Evolutionary conservation across 1,140 invertebrate species (phyloP).

Genomic region (Cherax quadricarinatus): DNA sequence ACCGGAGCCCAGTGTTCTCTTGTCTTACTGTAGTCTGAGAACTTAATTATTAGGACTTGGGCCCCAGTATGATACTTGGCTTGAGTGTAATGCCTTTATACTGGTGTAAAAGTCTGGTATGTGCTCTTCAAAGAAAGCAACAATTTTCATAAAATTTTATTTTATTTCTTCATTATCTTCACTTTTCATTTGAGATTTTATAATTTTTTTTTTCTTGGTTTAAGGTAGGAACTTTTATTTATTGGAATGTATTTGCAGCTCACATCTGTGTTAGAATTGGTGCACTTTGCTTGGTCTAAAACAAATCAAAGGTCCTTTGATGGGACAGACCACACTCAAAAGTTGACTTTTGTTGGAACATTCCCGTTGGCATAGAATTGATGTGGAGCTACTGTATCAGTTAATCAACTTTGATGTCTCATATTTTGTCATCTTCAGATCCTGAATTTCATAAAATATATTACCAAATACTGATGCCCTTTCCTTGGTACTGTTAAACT

Average conservation of each 20-base stretch:
- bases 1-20: slow-evolving; percentile 61
- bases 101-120: slow-evolving; percentile 61
- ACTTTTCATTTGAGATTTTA: slow-evolving; percentile 45
- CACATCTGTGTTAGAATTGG: slow-evolving; percentile 72
- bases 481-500: slow-evolving; percentile 38
- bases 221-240: slow-evolving; percentile 66
- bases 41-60: slow-evolving; percentile 62
- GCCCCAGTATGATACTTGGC: slow-evolving; percentile 63
- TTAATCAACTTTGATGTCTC: slow-evolving; percentile 50
- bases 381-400: slow-evolving; percentile 59
- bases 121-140: slow-evolving; percentile 50
- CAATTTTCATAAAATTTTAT: not conserved
- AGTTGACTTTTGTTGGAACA: slow-evolving; percentile 62
- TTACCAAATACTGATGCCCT: slow-evolving; percentile 39
- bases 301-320: slow-evolving; percentile 28
- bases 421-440: slow-evolving; percentile 51
- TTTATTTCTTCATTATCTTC: slow-evolving; percentile 33
- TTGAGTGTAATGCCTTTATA: slow-evolving; percentile 68
- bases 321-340: slow-evolving; percentile 37
- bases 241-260: slow-evolving; percentile 69
- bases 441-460: slow-evolving; percentile 47
- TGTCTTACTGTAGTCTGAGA: slow-evolving; percentile 51
- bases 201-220: slow-evolving; percentile 47
- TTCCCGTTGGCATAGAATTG: slow-evolving; percentile 67
- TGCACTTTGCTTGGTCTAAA: slow-evolving; percentile 67